Evolutionary conservation across 1,140 invertebrate species (phyloP), one percentile per base, ranked within the genome.

Genomic region (Tachypleus tridentatus): DNA sequence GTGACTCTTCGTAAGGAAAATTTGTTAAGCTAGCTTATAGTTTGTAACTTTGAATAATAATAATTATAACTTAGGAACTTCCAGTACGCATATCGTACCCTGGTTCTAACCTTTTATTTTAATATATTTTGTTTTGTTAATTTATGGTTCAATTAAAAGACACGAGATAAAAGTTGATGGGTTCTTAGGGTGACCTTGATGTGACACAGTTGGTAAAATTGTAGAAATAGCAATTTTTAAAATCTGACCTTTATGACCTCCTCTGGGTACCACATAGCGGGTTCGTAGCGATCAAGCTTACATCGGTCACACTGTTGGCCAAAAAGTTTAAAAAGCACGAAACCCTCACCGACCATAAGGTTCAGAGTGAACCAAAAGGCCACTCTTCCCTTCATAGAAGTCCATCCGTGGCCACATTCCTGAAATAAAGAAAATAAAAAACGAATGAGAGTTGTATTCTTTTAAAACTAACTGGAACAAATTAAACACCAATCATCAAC

Each of bases 191-290:
- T 29, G 29, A 29, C 29, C 29, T 29, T 29, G 29, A 29, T 2
- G 29, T 29, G 29, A 29, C 29, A 29, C 29, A 29, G 29, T 9
- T 8, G 47, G 8, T 9, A 29, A 8, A 60, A 60, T 3, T 10
- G 11, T 9, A 60, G 47, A 60, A 3, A 51, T 54, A 56, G 8
- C 50, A 54, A 7, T 61, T 51, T 51, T 61, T 6, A 7, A 7
- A 57, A 9, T 8, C 29, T 29, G 8, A 47, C 29, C 74, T 80
- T 80, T 51, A 76, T 72, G 49, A 81, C 79, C 69, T 81, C 79
- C 67, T 81, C 79, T 0, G 79, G 79, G 71, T 81, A 81, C 80
- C 80, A 81, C 79, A 81, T 79, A 11, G 80, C 76, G 53, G 76
- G 73, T 64, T 80, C 77, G 65, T 77, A 81, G 29, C 70, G 70